These are phyloP conservation scores for Blastomussa wellsi DNA, from an alignment of 92 coral and sea anemone genomes.

Conservation along the genomic window DNA sequence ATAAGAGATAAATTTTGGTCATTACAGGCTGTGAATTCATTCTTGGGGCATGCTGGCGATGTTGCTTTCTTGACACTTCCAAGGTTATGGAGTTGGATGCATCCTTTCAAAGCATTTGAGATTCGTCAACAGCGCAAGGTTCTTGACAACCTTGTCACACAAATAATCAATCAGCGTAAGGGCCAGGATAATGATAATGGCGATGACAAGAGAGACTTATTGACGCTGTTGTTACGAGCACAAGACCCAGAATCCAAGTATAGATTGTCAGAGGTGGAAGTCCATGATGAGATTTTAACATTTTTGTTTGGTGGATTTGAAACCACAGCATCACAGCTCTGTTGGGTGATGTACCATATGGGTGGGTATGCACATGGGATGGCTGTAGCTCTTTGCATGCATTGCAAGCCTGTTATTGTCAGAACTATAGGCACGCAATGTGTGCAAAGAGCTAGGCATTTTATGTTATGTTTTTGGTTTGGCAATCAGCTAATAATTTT, in stretches of 20 bases:
- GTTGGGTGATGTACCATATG: slow-evolving; percentile 61
- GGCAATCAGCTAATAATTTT: too few species aligned
- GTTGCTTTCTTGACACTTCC: slow-evolving; percentile 21
- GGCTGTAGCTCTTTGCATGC: too few species aligned
- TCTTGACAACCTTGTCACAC: slow-evolving; percentile 35
- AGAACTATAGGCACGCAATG: too few species aligned
- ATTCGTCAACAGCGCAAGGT: slow-evolving; percentile 3
- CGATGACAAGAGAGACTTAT: slow-evolving; percentile 32
- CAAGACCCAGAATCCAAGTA: slow-evolving; percentile 54
- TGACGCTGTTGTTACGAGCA: slow-evolving; percentile 50
- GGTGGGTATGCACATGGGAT: too few species aligned
- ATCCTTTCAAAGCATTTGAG: slow-evolving; percentile 27
- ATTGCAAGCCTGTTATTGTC: too few species aligned
- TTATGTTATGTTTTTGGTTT: too few species aligned
- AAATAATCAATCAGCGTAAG: slow-evolving; percentile 24
- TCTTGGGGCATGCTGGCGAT: slow-evolving; percentile 29
- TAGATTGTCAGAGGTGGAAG: slow-evolving; percentile 44
- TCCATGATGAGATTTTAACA: slow-evolving; percentile 61
- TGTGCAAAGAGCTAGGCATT: too few species aligned
- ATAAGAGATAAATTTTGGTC: too few species aligned
- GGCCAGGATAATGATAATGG: neutral
- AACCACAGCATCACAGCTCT: slow-evolving; percentile 51
- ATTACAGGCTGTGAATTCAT: slow-evolving; percentile 27
- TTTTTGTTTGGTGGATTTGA: slow-evolving; percentile 68
- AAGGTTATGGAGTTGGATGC: slow-evolving; percentile 27